Evolutionary conservation across 2,797 vertebrate species (phyloP), one percentile per base, ranked within the genome.

Genomic region (Melanotaenia trifasciata): DNA sequence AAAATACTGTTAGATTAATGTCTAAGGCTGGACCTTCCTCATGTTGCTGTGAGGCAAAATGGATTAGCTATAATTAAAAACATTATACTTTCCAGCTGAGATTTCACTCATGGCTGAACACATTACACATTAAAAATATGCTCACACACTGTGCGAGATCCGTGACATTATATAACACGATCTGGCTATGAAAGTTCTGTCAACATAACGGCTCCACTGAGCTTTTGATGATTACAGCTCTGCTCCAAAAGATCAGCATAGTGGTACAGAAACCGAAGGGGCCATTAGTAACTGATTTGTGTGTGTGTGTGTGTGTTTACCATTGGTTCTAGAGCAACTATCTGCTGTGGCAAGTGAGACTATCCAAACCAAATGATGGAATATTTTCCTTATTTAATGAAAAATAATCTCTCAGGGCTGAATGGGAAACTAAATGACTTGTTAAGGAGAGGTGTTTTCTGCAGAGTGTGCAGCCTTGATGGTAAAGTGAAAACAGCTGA

Each of bases 11-110:
- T 62, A 54, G 62, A 67, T 20, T 77, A 78, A 84, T 6, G 40
- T 47, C 38, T 58, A 22, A 22, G 14, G 54, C 64, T 83, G 69
- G 69, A 74, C 62, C 43, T 63, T 76, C 67, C 24, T 79, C 38
- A 24, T 81, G 67, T 60, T 72, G 82, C 77, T 76, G 54, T 40
- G 36, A 76, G 72, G 64, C 83, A 83, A 20, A 61, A 69, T 40
- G 84, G 56, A 59, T 80, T 86, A 80, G 72, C 64, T 70, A 68
- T 80, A 84, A 85, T 89, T 81, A 84, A 89, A 88, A 89, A 76
- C 75, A 85, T 80, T 51, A 72, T 74, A 81, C 71, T 78, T 84
- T 85, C 77, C 80, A 88, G 73, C 70, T 71, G 63, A 72, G 71
- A 79, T 81, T 78, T 73, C 78, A 77, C 74, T 58, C 51, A 45